Evolutionary conservation across 2,888 invertebrate species (phyloP).

Genomic region (Cremastobaeus sp.): DNA sequence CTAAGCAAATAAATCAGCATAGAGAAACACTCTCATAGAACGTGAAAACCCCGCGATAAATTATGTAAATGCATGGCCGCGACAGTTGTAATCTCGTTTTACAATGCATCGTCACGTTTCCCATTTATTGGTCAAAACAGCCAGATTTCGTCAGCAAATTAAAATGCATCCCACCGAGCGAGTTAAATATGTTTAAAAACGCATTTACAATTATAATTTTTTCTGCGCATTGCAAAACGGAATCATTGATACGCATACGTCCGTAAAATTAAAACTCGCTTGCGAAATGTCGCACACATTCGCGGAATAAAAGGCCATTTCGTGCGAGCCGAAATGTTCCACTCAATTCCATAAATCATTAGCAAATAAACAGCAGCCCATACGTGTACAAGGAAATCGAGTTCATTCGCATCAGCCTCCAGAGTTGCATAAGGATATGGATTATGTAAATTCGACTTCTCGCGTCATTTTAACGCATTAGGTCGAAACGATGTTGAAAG

Average conservation of each 20-base stretch:
- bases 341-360: background rate
- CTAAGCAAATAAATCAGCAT: too few species aligned
- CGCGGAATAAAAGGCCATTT: too few species aligned
- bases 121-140: constrained; percentile 4
- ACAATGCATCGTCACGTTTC: constrained; percentile 11
- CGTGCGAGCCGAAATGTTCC: background rate
- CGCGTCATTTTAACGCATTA: constrained; percentile 48
- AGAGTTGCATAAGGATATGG: constrained; percentile 38
- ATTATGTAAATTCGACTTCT: constrained; percentile 49
- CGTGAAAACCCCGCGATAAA: constrained; percentile 12
- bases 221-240: too few species aligned
- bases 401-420: constrained; percentile 43
- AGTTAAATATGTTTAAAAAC: background rate
- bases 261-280: too few species aligned
- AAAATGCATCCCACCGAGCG: background rate
- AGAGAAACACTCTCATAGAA: too few species aligned
- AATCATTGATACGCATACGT: too few species aligned
- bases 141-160: background rate
- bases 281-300: too few species aligned
- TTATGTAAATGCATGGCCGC: constrained; percentile 17
- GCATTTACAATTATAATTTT: too few species aligned
- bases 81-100: constrained; percentile 8
- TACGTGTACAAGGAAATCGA: constrained; percentile 27
- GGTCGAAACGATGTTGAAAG: constrained; percentile 21
- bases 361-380: constrained; percentile 1